A percentile compares a stretch with the other conserved stretches of the same genome.
Conservation (phyloP, 2,797 vertebrate genomes). For the Delichon dasypus region DNA sequence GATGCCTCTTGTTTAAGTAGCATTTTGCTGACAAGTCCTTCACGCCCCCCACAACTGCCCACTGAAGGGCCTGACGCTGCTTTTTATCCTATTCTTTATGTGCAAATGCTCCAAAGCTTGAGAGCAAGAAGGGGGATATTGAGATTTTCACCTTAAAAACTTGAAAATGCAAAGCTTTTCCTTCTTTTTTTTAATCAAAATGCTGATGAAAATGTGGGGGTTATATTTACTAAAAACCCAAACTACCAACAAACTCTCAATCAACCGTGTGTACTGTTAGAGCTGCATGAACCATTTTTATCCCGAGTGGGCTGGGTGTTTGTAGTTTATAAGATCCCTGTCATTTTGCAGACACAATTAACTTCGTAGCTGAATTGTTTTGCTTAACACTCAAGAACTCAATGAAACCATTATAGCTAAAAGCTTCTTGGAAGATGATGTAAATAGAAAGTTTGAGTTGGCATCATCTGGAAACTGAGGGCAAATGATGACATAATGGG, state of each 20-base stretch:
- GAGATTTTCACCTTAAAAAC: neutral
- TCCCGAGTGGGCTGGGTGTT: neutral
- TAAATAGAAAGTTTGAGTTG: neutral
- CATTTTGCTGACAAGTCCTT: accelerated
- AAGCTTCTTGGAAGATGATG: neutral
- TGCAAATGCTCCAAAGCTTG: neutral
- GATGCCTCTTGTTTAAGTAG: neutral
- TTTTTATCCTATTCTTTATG: neutral
- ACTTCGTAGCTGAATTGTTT: conserved; percentile 28
- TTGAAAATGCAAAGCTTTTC: neutral
- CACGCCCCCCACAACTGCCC: neutral
- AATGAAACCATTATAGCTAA: neutral
- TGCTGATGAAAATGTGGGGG: neutral
- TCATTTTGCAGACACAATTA: conserved; percentile 41
- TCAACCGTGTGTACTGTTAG: neutral
- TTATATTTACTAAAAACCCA: neutral
- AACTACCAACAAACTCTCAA: neutral
- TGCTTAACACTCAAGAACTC: conserved; percentile 23
- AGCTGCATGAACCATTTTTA: conserved; percentile 18
- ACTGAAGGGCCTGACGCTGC: neutral
- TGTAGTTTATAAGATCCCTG: conserved; percentile 30
- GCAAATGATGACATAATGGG: neutral
- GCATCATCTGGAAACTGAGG: neutral
- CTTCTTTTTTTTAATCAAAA: neutral
- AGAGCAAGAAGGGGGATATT: neutral